Conservation (phyloP, 2,797 vertebrate species). For the Rhabdomys pumilio region DNA sequence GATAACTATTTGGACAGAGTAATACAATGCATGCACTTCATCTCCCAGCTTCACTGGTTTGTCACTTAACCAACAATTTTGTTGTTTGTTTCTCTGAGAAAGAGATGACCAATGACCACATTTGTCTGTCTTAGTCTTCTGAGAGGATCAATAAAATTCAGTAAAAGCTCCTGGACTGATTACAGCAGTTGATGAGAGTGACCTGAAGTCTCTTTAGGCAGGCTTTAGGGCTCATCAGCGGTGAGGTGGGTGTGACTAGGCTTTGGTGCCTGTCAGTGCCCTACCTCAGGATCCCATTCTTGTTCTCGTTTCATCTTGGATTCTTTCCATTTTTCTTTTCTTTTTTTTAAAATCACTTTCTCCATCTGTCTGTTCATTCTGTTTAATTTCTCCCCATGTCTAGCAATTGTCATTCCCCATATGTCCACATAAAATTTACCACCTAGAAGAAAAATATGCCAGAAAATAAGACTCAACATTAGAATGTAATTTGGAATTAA, state of each 20-base stretch:
- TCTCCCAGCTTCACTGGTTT: not conserved
- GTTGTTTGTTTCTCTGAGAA: constrained; percentile 9
- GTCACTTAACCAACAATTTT: constrained; percentile 12
- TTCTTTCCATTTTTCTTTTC: constrained; percentile 45
- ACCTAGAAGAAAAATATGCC: constrained; percentile 45
- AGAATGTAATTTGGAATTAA: constrained; percentile 76
- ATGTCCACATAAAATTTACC: constrained; percentile 75
- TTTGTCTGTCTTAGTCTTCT: constrained; percentile 56
- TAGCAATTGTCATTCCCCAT: constrained; percentile 81
- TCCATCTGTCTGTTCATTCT: constrained; percentile 74
- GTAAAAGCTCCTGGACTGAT: constrained; percentile 1
- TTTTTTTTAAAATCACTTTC: constrained; percentile 22
- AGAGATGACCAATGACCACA: not conserved
- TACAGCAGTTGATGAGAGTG: not conserved
- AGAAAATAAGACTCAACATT: constrained; percentile 65
- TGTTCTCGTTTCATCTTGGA: constrained; percentile 64
- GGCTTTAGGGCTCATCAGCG: not conserved
- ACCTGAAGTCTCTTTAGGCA: not conserved
- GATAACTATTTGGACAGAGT: not conserved
- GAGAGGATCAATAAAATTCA: constrained; percentile 38
- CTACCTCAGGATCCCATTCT: constrained; percentile 26
- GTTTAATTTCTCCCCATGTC: constrained; percentile 75
- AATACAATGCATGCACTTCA: not conserved
- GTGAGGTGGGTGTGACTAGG: not conserved
- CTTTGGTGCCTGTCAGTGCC: constrained; percentile 41